A percentile compares a stretch with the other conserved stretches of the same genome.
These are phyloP conservation scores for Emydura subglobosa DNA, from an alignment of 2,113 vertebrate genomes.

Conservation along the genomic window DNA sequence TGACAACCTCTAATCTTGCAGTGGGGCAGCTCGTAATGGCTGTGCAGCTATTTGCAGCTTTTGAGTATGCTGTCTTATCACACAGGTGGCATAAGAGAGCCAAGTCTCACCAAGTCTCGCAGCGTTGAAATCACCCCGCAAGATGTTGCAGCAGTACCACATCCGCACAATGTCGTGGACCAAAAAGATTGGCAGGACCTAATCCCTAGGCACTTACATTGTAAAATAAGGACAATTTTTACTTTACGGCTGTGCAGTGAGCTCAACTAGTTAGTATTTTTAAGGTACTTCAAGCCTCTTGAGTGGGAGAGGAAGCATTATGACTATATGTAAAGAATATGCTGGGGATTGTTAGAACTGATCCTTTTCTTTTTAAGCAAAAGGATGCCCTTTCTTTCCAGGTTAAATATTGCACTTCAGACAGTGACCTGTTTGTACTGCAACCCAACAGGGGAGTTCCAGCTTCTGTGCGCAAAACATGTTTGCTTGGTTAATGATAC, in stretches of 20 bases:
- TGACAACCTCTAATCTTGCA: too few species aligned
- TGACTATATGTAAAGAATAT: neutral
- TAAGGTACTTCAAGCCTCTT: neutral
- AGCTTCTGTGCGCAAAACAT: neutral
- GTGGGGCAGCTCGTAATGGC: too few species aligned
- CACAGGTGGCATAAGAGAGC: too few species aligned
- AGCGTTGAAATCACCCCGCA: too few species aligned
- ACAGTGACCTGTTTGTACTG: neutral
- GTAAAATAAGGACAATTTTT: neutral
- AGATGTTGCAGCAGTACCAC: too few species aligned
- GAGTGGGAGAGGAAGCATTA: neutral
- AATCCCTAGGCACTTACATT: neutral
- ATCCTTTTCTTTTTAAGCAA: neutral
- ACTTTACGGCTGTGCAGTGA: neutral
- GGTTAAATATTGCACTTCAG: too few species aligned
- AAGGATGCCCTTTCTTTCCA: neutral
- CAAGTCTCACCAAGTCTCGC: too few species aligned
- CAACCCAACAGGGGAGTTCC: neutral
- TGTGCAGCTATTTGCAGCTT: too few species aligned
- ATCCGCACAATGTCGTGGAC: too few species aligned
- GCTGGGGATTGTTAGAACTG: neutral
- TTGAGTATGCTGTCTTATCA: too few species aligned
- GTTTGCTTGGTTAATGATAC: neutral
- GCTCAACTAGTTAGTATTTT: neutral
- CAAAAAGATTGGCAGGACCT: neutral